phyloP scores from a whole-genome alignment of 2,113 vertebrate species.

The Manacus vitellinus region DNA sequence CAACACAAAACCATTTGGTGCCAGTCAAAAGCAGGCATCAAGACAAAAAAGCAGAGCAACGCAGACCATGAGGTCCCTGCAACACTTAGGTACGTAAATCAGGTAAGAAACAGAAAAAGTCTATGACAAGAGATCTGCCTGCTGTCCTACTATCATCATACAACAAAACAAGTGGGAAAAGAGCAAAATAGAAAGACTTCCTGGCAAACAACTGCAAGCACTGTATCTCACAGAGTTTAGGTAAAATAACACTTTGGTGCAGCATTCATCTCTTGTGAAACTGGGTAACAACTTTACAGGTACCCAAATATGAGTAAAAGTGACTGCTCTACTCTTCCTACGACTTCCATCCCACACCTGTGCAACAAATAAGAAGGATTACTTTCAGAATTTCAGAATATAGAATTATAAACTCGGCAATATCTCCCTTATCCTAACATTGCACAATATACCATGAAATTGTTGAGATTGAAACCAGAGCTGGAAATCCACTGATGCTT shows the following conservation, averaged over 20 bases:
- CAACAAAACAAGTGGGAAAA: not conserved
- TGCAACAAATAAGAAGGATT: not conserved
- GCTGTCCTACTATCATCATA: not conserved
- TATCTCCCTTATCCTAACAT: not conserved
- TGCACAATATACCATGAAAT: not conserved
- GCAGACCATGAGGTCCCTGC: not conserved
- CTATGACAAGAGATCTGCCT: not conserved
- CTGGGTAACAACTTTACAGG: not conserved
- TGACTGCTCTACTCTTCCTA: not conserved
- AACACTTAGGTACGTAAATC: rapidly evolving
- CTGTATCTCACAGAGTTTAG: not conserved
- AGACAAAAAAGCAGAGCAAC: not conserved
- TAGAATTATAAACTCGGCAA: not conserved
- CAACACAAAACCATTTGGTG: not conserved
- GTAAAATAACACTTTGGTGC: not conserved
- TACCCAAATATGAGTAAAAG: not conserved
- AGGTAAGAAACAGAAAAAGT: not conserved
- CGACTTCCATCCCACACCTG: not conserved
- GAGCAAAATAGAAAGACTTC: not conserved
- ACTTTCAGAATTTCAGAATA: not conserved
- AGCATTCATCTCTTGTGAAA: not conserved
- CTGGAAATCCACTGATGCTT: not conserved
- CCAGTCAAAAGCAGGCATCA: not conserved
- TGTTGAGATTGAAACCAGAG: not conserved
- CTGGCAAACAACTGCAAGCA: not conserved